phyloP scores from a whole-genome alignment of 2,797 vertebrate genomes.

The Dicrostonyx torquatus region DNA sequence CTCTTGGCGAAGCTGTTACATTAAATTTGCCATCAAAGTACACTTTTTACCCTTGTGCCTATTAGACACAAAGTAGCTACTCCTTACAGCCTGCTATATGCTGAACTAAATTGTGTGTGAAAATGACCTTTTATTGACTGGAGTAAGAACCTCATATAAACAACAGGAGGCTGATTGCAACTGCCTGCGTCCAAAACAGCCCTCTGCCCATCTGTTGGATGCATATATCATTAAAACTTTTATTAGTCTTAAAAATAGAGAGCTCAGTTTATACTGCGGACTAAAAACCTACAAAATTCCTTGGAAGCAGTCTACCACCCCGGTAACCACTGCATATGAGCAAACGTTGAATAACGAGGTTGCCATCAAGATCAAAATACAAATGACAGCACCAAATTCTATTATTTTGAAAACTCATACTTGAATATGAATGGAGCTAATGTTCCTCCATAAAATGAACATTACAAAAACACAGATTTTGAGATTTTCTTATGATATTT shows the following conservation, averaged over 20 bases:
- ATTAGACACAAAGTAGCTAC: slow-evolving; percentile 68
- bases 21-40: slow-evolving; percentile 58
- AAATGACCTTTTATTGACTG: slow-evolving; percentile 80
- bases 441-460: neutral
- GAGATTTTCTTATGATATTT: neutral
- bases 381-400: slow-evolving; percentile 49
- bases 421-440: neutral
- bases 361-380: neutral
- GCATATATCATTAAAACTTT: slow-evolving; percentile 77
- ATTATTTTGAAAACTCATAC: slow-evolving; percentile 41
- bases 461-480: neutral
- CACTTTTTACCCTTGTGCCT: slow-evolving; percentile 67
- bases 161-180: slow-evolving; percentile 69
- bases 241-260: slow-evolving; percentile 71
- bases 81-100: slow-evolving; percentile 55
- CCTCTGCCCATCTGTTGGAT: slow-evolving; percentile 77
- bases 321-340: slow-evolving; percentile 6
- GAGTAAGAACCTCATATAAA: slow-evolving; percentile 71
- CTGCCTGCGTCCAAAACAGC: slow-evolving; percentile 69
- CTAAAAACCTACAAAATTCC: slow-evolving; percentile 62
- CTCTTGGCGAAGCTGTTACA: neutral
- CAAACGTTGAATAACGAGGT: slow-evolving; percentile 17
- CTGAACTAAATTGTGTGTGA: slow-evolving; percentile 77
- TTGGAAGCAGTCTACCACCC: slow-evolving; percentile 54
- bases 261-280: slow-evolving; percentile 55